Evolutionary conservation across 2,113 vertebrate genomes (phyloP).

Genomic region (Tupaia tana): DNA sequence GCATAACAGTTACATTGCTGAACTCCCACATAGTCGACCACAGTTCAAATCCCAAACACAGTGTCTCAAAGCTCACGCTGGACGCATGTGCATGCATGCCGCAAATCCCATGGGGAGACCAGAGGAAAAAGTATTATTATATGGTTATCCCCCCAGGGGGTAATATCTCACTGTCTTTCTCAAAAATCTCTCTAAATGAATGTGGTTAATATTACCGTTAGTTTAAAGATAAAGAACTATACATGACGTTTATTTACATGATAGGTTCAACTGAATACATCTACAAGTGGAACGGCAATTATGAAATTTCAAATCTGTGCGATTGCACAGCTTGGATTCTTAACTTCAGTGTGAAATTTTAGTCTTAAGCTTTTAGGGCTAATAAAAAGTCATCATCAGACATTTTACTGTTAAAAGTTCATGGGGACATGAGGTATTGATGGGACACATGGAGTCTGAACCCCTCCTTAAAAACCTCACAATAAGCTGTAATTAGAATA

Average conservation of each 20-base stretch:
- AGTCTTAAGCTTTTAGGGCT: not conserved
- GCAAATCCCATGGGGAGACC: too few relatives aligned
- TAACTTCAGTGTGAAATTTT: not conserved
- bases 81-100: too few relatives aligned
- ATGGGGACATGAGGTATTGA: not conserved
- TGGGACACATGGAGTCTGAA: not conserved
- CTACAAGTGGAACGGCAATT: not conserved
- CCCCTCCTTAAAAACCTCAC: rapidly evolving
- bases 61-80: too few relatives aligned
- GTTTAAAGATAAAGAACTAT: not conserved
- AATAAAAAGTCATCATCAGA: not conserved
- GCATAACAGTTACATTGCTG: too few relatives aligned
- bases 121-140: too few relatives aligned
- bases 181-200: not conserved
- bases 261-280: not conserved
- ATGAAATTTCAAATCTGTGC: not conserved
- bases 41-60: too few relatives aligned
- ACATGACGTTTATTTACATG: not conserved
- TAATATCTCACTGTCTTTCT: too few relatives aligned
- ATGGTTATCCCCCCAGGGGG: too few relatives aligned
- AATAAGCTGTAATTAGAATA: not conserved
- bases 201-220: not conserved
- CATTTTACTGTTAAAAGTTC: not conserved
- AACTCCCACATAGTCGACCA: too few relatives aligned
- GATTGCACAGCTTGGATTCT: not conserved